Evolutionary conservation across 2,113 vertebrate genomes (phyloP).

Genomic region (Redunca redunca): DNA sequence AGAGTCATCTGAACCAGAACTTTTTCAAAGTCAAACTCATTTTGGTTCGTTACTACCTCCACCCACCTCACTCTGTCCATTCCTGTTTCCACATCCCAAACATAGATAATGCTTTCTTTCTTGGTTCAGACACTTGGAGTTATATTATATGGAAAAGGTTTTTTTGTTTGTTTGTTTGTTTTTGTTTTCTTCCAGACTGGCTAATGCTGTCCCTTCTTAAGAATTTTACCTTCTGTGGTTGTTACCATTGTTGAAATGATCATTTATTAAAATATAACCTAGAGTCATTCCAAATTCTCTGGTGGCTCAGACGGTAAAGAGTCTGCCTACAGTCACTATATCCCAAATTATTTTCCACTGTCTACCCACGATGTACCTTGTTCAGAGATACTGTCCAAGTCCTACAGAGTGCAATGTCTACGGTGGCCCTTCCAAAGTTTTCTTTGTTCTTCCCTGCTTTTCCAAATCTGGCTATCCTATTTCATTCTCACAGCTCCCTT

Average conservation of each 20-base stretch:
- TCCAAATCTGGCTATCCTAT: no score
- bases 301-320: no score
- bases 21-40: not conserved
- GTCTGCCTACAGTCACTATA: not conserved
- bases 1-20: not conserved
- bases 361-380: no score
- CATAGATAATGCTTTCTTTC: not conserved
- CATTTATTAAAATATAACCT: not conserved
- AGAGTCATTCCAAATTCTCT: no score
- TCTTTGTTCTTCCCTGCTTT: not conserved
- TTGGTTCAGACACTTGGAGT: not conserved
- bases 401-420: accelerated
- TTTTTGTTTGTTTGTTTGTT: not conserved
- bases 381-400: not conserved
- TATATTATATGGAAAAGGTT: not conserved
- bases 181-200: not conserved
- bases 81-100: not conserved
- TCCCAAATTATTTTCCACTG: not conserved
- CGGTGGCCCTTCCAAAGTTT: not conserved
- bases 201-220: not conserved
- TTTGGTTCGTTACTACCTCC: not conserved
- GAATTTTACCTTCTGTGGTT: not conserved
- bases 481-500: not conserved
- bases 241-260: not conserved
- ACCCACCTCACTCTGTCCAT: not conserved